These are phyloP conservation scores for Baronia brevicornis DNA, from an alignment of 2,888 invertebrate genomes.

Conservation along the genomic window DNA sequence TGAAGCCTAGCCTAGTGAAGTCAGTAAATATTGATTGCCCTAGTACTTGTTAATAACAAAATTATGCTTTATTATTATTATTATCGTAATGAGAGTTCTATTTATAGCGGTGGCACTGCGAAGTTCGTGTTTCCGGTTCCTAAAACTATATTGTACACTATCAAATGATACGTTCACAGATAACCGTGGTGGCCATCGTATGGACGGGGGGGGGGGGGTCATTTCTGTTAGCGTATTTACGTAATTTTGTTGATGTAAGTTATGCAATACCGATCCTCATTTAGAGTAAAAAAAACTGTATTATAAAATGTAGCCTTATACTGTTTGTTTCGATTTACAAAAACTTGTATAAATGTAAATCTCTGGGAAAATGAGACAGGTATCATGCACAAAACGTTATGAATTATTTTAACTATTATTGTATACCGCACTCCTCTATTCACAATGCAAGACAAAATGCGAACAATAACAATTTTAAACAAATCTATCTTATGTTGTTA, in stretches of 20 bases:
- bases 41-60: constrained; percentile 64
- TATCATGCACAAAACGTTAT: constrained; percentile 66
- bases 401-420: constrained; percentile 47
- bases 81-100: constrained; percentile 59
- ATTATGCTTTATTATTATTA: constrained; percentile 57
- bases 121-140: constrained; percentile 47
- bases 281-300: constrained; percentile 58
- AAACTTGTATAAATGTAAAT: constrained; percentile 57
- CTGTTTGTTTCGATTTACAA: constrained; percentile 49
- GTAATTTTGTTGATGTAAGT: constrained; percentile 49
- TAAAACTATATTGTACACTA: constrained; percentile 28
- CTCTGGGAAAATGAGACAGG: constrained; percentile 50
- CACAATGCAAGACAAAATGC: constrained; percentile 51
- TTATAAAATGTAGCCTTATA: constrained; percentile 57
- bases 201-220: too few relatives aligned
- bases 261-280: constrained; percentile 51
- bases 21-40: constrained; percentile 61
- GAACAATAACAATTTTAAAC: constrained; percentile 55
- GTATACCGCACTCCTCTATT: constrained; percentile 35
- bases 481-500: constrained; percentile 52
- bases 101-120: constrained; percentile 52
- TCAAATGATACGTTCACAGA: constrained; percentile 19
- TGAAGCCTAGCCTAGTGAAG: constrained; percentile 53
- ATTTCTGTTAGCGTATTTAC: constrained; percentile 43
- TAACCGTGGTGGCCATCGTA: constrained; percentile 31